Percentiles rank a stretch among this genome's conserved stretches.
Conservation (phyloP, 2,113 vertebrate species). For the Poecile atricapillus region DNA sequence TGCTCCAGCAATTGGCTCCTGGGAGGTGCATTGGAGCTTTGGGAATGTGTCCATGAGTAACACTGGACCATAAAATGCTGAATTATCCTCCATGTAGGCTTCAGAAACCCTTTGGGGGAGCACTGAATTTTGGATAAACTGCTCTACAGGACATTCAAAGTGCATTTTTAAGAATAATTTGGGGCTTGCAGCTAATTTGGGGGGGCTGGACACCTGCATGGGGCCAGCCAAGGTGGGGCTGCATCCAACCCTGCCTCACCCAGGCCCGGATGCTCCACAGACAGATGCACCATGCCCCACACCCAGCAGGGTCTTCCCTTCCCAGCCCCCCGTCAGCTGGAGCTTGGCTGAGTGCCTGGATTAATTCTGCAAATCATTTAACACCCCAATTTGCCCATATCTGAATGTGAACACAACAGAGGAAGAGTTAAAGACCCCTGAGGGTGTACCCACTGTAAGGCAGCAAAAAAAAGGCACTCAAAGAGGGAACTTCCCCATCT, state of each 20-base stretch:
- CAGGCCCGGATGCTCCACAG: neutral
- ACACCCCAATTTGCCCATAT: neutral
- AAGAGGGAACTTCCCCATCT: neutral
- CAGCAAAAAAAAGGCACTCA: neutral
- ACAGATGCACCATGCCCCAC: neutral
- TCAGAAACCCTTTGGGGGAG: neutral
- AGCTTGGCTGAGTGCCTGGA: neutral
- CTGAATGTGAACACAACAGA: neutral
- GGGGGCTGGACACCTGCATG: neutral
- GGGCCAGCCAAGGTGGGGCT: neutral
- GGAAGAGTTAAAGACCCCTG: neutral
- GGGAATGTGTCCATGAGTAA: neutral
- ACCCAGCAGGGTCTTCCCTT: neutral
- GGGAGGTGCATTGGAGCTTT: neutral
- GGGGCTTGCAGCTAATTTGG: neutral
- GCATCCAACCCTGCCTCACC: neutral
- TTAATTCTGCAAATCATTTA: neutral
- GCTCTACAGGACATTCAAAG: neutral
- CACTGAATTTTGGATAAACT: neutral
- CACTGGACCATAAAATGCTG: neutral
- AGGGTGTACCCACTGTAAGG: neutral
- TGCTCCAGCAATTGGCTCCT: neutral
- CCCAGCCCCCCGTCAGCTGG: neutral
- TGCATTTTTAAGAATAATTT: neutral
- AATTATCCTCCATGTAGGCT: rapidly evolving